phyloP scores from a whole-genome alignment of 2,888 invertebrate species.

The Rhorus exstirpatorius region DNA sequence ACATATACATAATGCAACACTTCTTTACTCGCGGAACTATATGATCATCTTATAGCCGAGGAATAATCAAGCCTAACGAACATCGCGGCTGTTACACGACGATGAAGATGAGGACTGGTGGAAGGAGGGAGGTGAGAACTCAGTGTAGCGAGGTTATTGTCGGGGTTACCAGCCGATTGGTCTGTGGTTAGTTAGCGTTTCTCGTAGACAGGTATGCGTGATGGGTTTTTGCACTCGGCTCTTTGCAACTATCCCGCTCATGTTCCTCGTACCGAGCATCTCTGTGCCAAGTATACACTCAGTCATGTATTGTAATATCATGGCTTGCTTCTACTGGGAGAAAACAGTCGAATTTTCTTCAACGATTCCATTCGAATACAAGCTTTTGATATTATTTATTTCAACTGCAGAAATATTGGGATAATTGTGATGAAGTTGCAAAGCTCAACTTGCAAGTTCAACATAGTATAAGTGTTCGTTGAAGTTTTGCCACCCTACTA shows the following conservation, averaged over 20 bases:
- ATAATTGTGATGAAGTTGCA: too few relatives aligned
- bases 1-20: conserved; percentile 28
- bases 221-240: conserved; percentile 21
- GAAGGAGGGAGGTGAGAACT: conserved; percentile 49
- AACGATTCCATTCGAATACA: neutral
- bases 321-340: conserved; percentile 7
- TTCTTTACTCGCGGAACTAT: neutral
- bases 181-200: conserved; percentile 68
- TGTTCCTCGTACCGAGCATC: conserved; percentile 8
- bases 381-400: too few relatives aligned
- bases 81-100: conserved; percentile 44
- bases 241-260: conserved; percentile 54
- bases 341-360: conserved; percentile 12
- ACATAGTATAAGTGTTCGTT: too few relatives aligned
- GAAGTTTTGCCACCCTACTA: too few relatives aligned
- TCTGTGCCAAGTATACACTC: neutral
- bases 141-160: conserved; percentile 60
- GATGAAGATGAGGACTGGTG: conserved; percentile 27
- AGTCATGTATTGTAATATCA: conserved; percentile 44
- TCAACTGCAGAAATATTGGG: too few relatives aligned
- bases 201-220: conserved; percentile 54
- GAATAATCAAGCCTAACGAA: conserved; percentile 71
- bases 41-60: conserved; percentile 35
- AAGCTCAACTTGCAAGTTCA: too few relatives aligned
- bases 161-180: conserved; percentile 75